These are phyloP conservation scores for Drosophila recens DNA, from an alignment of 2,888 invertebrate genomes.

Conservation along the genomic window DNA sequence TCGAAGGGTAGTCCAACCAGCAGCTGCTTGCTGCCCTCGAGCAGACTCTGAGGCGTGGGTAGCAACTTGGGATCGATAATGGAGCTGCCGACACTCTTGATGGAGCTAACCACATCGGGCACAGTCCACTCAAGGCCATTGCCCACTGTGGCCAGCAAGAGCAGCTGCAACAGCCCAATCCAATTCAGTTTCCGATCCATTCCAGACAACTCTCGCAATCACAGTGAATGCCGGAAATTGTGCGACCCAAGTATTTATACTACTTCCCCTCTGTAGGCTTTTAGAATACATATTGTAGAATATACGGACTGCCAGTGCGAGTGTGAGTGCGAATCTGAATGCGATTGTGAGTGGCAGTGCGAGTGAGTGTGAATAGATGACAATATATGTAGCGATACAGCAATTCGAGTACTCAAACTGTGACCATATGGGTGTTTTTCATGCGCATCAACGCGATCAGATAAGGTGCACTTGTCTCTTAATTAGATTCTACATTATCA, in stretches of 20 bases:
- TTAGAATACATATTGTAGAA: constrained; percentile 4
- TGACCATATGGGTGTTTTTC: constrained; percentile 58
- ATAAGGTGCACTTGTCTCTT: constrained; percentile 74
- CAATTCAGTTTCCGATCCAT: constrained; percentile 15
- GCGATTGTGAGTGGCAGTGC: neutral
- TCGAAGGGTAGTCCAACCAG: constrained; percentile 84
- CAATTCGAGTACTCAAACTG: constrained; percentile 15
- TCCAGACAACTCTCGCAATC: constrained; percentile 32
- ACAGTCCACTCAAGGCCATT: constrained; percentile 56
- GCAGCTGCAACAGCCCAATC: constrained; percentile 16
- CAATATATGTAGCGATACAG: neutral
- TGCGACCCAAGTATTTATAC: constrained; percentile 62
- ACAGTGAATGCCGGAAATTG: constrained; percentile 64
- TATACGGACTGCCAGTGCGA: constrained; percentile 7
- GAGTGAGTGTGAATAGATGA: neutral
- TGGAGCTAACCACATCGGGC: constrained; percentile 67
- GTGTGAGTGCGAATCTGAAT: neutral
- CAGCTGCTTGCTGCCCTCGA: constrained; percentile 81
- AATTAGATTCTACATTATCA: constrained; percentile 63
- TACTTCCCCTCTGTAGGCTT: constrained; percentile 27
- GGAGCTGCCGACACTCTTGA: constrained; percentile 62
- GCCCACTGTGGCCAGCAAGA: constrained; percentile 24
- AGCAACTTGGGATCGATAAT: constrained; percentile 64
- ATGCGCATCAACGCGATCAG: constrained; percentile 61
- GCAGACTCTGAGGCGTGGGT: constrained; percentile 75